These are phyloP conservation scores for Vanessa atalanta DNA, from an alignment of 1,140 invertebrate genomes.

Conservation along the genomic window DNA sequence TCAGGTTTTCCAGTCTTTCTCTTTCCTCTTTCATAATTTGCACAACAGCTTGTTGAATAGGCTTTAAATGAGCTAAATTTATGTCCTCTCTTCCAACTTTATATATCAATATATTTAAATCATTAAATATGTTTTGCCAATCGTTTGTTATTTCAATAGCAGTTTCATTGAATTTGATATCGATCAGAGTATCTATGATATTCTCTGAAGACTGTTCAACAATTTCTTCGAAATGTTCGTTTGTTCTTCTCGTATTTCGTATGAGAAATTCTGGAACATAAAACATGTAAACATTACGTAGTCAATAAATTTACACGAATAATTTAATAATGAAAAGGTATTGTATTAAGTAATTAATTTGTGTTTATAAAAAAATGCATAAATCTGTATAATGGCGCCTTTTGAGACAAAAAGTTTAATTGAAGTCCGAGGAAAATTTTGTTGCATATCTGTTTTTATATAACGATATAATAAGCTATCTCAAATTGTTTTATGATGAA, in stretches of 20 bases:
- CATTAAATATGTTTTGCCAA: slow-evolving; percentile 37
- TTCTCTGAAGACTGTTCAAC: not conserved
- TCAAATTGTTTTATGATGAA: too few relatives aligned
- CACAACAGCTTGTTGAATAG: slow-evolving; percentile 39
- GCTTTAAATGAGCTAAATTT: slow-evolving; percentile 38
- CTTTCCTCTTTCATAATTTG: slow-evolving; percentile 36
- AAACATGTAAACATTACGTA: not conserved
- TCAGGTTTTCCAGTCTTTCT: slow-evolving; percentile 27
- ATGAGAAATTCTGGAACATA: slow-evolving; percentile 11
- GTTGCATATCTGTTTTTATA: too few relatives aligned
- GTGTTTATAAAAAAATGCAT: too few relatives aligned
- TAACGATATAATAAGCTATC: too few relatives aligned
- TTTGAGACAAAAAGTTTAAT: too few relatives aligned
- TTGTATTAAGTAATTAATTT: too few relatives aligned
- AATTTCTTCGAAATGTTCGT: not conserved
- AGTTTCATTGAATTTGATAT: slow-evolving; percentile 30
- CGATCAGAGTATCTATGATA: slow-evolving; percentile 36
- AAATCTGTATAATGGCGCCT: too few relatives aligned
- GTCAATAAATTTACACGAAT: not conserved
- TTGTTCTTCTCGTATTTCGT: not conserved
- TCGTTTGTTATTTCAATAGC: slow-evolving; percentile 18
- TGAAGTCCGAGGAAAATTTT: too few relatives aligned
- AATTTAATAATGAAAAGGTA: too few relatives aligned
- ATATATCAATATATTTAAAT: slow-evolving; percentile 7
- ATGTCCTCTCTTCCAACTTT: slow-evolving; percentile 13